These are phyloP conservation scores for Xyrichtys novacula DNA, from an alignment of 2,797 vertebrate species.

Conservation along the genomic window DNA sequence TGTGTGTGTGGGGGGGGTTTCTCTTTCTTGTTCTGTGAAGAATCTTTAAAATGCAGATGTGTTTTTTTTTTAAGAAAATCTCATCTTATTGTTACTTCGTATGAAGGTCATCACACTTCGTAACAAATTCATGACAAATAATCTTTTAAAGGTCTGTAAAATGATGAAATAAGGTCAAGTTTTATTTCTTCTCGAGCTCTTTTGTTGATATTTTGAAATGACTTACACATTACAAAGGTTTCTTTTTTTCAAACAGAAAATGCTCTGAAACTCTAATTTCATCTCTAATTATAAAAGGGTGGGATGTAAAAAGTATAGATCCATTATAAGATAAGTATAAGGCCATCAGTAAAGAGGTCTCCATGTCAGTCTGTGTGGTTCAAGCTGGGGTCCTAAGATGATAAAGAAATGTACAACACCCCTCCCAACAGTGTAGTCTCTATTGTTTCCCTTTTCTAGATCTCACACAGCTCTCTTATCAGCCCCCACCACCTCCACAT, in stretches of 20 bases:
- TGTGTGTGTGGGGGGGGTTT: too few species aligned
- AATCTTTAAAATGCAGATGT: background rate
- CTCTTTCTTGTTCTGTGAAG: slow-evolving; percentile 3
- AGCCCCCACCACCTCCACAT: slow-evolving; percentile 5
- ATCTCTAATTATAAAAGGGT: too few species aligned
- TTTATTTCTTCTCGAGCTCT: too few species aligned
- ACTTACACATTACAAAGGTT: too few species aligned
- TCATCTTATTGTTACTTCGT: background rate
- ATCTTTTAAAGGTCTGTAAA: too few species aligned
- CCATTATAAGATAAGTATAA: background rate
- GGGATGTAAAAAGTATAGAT: too few species aligned
- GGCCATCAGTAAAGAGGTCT: slow-evolving; percentile 5
- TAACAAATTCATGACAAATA: background rate
- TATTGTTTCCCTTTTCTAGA: slow-evolving; percentile 44
- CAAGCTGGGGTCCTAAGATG: slow-evolving; percentile 16
- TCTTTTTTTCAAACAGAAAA: too few species aligned
- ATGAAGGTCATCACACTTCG: background rate
- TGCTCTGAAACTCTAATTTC: too few species aligned
- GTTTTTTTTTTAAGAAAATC: background rate
- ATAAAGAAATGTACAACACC: slow-evolving; percentile 16
- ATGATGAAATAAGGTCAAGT: too few species aligned
- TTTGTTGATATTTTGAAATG: background rate
- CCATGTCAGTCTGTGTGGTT: slow-evolving; percentile 1
- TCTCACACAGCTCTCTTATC: slow-evolving; percentile 34
- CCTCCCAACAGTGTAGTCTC: slow-evolving; percentile 37